Evolutionary conservation across 2,888 invertebrate species (phyloP).

Genomic region (Venustoraphidia nigricollis): DNA sequence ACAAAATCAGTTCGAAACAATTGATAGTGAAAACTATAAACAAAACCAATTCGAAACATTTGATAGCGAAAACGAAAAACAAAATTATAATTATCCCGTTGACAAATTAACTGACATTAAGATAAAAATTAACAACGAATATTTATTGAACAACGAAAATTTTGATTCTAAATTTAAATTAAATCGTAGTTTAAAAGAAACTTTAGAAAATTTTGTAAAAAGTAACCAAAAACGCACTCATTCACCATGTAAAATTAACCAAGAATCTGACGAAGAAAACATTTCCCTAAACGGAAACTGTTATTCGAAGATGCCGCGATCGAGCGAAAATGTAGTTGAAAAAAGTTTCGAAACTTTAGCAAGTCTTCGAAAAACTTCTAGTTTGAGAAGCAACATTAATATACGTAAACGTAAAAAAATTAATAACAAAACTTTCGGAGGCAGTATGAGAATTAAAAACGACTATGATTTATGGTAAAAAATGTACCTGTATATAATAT

Average conservation of each 20-base stretch:
- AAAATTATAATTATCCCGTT: neutral
- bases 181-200: no score
- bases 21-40: neutral
- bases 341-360: constrained; percentile 36
- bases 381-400: constrained; percentile 28
- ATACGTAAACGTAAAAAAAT: constrained; percentile 27
- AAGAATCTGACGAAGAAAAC: no score
- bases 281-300: no score
- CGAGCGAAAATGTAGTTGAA: constrained; percentile 26
- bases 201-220: no score
- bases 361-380: constrained; percentile 31
- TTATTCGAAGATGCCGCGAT: neutral
- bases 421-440: constrained; percentile 32
- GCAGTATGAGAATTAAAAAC: constrained; percentile 33
- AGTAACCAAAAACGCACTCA: neutral
- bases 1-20: neutral
- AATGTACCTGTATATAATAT: no score
- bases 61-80: neutral
- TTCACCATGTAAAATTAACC: neutral
- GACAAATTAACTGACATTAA: neutral
- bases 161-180: neutral
- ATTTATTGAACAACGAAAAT: neutral
- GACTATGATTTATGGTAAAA: constrained; percentile 1
- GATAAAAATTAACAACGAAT: neutral
- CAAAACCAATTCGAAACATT: no score